A percentile compares a stretch with the other conserved stretches of the same genome.
Evolutionary conservation across 1,140 invertebrate species (phyloP).

Genomic region (Eriocheir sinensis): DNA sequence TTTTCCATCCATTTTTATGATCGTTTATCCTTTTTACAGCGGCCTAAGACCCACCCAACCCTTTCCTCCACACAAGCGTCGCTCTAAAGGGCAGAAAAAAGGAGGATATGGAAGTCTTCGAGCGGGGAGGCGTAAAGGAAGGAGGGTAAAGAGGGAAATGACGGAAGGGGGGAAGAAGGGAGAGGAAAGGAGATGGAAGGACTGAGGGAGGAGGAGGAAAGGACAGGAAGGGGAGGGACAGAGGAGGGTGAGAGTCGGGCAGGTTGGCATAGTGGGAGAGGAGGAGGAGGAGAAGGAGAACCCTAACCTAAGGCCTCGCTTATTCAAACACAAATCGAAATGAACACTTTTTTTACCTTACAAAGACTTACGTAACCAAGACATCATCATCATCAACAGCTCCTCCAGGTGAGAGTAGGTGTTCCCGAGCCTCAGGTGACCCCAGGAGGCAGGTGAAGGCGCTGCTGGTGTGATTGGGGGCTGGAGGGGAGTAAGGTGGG

Average conservation of each 20-base stretch:
- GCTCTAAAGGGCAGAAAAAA: background rate
- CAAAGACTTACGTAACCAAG: background rate
- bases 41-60: background rate
- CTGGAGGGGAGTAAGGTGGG: background rate
- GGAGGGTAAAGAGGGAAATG: background rate
- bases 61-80: too few relatives aligned
- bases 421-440: background rate
- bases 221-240: background rate
- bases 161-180: background rate
- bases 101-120: background rate
- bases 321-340: constrained; percentile 26
- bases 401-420: background rate
- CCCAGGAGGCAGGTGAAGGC: too few relatives aligned
- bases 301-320: background rate
- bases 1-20: too few relatives aligned
- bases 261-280: constrained; percentile 13
- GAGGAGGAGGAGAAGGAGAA: background rate
- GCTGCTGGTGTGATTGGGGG: background rate
- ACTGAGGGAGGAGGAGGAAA: background rate
- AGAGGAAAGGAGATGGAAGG: too few relatives aligned
- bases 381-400: too few relatives aligned
- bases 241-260: background rate
- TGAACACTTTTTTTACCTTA: background rate
- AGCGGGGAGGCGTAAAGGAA: background rate
- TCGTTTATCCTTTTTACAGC: too few relatives aligned